A percentile compares a stretch with the other conserved stretches of the same genome.
These are phyloP conservation scores for Leptura quadrifasciata DNA, from an alignment of 2,888 invertebrate genomes.

Conservation along the genomic window DNA sequence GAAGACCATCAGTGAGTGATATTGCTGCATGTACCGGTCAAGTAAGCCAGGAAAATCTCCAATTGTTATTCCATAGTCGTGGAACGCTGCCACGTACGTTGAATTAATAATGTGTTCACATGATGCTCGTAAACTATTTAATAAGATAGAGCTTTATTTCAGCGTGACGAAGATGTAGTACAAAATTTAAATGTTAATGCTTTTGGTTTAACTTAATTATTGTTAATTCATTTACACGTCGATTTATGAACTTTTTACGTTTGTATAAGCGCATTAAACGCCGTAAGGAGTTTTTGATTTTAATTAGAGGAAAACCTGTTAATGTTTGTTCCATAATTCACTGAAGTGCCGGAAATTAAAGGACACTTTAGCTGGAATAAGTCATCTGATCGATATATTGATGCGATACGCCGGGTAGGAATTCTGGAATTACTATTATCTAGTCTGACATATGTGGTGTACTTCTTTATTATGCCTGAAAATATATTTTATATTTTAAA, in stretches of 20 bases:
- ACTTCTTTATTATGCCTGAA: no score
- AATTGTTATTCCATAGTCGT: constrained; percentile 29
- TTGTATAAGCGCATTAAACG: neutral
- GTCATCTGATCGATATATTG: neutral
- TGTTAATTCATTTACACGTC: neutral
- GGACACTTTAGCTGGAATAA: neutral
- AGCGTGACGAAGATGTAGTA: constrained; percentile 15
- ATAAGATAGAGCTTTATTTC: constrained; percentile 25
- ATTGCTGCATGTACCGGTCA: constrained; percentile 15
- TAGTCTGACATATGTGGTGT: no score
- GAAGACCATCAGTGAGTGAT: neutral
- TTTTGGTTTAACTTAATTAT: constrained; percentile 10
- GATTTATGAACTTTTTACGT: neutral
- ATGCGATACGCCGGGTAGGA: no score
- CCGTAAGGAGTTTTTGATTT: neutral
- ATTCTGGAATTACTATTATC: no score
- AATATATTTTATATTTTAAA: no score
- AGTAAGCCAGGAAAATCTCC: constrained; percentile 27
- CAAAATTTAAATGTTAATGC: constrained; percentile 27
- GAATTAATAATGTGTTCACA: constrained; percentile 33
- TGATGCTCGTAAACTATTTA: constrained; percentile 30
- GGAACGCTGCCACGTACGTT: constrained; percentile 18
- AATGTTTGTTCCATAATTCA: neutral
- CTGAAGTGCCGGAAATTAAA: neutral
- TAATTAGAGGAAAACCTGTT: neutral